Base-by-base conservation (phyloP, 2,888 invertebrate species). In the Drosophila bunnanda region DNA sequence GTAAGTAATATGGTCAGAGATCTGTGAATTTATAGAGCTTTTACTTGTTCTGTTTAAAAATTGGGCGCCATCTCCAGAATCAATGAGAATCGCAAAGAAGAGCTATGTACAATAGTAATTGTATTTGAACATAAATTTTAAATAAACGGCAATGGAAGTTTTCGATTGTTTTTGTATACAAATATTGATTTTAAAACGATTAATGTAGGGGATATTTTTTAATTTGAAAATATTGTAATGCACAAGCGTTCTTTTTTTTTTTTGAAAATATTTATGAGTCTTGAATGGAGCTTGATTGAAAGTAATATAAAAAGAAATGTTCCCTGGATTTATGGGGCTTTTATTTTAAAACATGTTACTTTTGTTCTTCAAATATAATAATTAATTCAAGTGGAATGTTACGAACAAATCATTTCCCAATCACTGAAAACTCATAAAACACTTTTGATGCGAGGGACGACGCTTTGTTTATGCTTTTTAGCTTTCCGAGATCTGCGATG, bases 351-450 rank as follows among this genome's bases (percentile, higher is more conserved):
- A 48, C 30, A 50, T 34, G 15, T 22, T 34, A 50, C 50, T 25
- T 57, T 57, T 36, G 10, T 28, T 36, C 25, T 17, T 57, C 32
- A 12, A 66, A 62, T 54, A 15, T 20, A 54, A 34, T 48, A 22
- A 64, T 36, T 64, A 55, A 34, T 15, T 55, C 12, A 4, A 25
- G 30, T 30, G 36, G 15, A 17, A n/a, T 39, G 64, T 64, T 46
- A 55, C 22, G 28, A 57, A 44, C 30, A 62, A 50, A 68, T 57
- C 67, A 65, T 36, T 64, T n/a, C 17, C 20, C 30, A 34, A 53
- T 36, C 38, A 44, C 50, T 22, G 50, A 52, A 61, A 46, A 44
- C 72, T 25, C 67, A 72, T 73, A 65, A 73, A 67, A 74, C 60
- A 74, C 60, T 67, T 72, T 65, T 44, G 61, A 62, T 58, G 39